Conservation (phyloP, 2,113 vertebrate species). For the Catagonus wagneri region DNA sequence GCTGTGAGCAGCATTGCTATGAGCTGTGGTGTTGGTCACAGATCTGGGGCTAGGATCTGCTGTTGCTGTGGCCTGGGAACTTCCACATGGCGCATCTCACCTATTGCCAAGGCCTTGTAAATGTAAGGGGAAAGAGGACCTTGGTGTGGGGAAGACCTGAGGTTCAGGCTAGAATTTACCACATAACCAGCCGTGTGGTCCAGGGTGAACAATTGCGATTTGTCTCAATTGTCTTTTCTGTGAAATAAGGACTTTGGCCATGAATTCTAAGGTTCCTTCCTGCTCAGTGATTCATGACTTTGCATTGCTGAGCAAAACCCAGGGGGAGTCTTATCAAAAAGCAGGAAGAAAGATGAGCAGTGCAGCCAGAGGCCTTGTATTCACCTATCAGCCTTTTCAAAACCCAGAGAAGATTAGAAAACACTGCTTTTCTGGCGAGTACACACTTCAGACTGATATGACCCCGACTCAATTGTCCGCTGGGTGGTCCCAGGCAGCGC, state of each 20-base stretch:
- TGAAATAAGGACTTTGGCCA: neutral
- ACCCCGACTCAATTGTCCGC: neutral
- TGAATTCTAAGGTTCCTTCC: neutral
- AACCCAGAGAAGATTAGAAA: neutral
- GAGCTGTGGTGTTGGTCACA: no score
- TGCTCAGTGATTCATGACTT: neutral
- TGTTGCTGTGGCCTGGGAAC: no score
- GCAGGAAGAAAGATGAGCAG: conserved; percentile 12
- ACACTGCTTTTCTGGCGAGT: neutral
- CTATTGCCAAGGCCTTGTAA: neutral
- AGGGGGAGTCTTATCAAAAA: neutral
- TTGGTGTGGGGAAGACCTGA: no score
- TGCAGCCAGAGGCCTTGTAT: neutral
- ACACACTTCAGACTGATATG: neutral
- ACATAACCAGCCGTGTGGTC: neutral
- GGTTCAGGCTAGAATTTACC: no score
- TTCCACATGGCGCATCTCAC: neutral
- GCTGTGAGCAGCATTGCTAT: no score
- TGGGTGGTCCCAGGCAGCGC: neutral
- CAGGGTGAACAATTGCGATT: neutral
- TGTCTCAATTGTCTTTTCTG: neutral
- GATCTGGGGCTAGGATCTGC: no score
- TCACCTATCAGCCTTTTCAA: neutral
- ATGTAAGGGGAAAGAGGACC: neutral
- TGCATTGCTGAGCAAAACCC: neutral